A percentile compares a stretch with the other conserved stretches of the same genome.
Conservation (phyloP, 2,888 invertebrate genomes). For the Spisula solida region DNA sequence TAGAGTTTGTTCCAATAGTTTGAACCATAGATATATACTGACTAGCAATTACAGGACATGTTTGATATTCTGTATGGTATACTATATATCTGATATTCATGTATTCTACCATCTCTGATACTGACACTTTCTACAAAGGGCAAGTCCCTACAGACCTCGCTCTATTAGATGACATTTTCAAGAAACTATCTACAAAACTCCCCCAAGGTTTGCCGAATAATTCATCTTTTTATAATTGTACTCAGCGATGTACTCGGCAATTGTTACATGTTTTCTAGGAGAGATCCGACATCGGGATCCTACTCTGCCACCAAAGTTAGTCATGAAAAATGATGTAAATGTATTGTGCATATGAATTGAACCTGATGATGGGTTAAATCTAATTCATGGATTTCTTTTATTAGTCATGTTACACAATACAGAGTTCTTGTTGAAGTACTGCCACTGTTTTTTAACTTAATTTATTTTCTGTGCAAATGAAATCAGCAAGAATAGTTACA, state of each 20-base stretch:
- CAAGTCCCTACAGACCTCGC: slow-evolving; percentile 46
- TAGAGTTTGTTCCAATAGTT: too few species aligned
- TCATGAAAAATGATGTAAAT: background rate
- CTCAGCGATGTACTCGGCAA: background rate
- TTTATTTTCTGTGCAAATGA: slow-evolving; percentile 28
- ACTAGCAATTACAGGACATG: background rate
- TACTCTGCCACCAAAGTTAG: background rate
- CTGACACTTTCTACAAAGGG: slow-evolving; percentile 56
- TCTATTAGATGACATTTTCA: slow-evolving; percentile 61
- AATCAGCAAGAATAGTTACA: background rate
- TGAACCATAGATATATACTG: background rate
- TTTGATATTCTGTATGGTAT: background rate
- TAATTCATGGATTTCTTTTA: background rate
- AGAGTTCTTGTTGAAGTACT: background rate
- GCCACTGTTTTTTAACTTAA: slow-evolving; percentile 7
- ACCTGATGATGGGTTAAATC: slow-evolving; percentile 8
- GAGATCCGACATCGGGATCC: background rate
- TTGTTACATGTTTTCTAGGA: background rate
- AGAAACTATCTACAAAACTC: slow-evolving; percentile 33
- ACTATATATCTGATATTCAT: slow-evolving; percentile 43
- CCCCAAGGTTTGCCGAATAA: slow-evolving; percentile 40
- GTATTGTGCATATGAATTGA: background rate
- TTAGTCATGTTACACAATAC: slow-evolving; percentile 15
- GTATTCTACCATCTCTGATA: slow-evolving; percentile 36
- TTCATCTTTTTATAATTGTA: slow-evolving; percentile 30